Conservation (phyloP, 1,140 invertebrate genomes). For the Elymnias hypermnestra region DNA sequence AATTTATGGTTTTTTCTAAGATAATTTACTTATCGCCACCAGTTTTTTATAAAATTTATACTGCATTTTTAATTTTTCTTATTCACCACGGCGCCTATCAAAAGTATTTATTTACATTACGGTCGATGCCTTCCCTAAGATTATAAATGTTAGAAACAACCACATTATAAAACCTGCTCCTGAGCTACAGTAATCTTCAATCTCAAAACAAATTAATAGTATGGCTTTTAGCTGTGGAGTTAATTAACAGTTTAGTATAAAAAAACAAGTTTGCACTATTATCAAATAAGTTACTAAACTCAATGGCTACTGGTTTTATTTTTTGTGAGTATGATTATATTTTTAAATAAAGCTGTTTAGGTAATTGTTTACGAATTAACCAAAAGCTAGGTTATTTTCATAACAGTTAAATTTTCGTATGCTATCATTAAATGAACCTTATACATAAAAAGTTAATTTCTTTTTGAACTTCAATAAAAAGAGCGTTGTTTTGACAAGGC, state of each 20-base stretch:
- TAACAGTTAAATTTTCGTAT: no score
- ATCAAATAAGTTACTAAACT: background rate
- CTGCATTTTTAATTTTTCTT: background rate
- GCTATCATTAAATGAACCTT: no score
- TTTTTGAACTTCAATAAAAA: no score
- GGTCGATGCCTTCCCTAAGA: background rate
- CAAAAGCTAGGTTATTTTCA: no score
- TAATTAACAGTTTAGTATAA: background rate
- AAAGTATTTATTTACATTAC: background rate
- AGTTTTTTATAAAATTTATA: background rate
- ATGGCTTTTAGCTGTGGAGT: background rate
- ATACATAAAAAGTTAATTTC: no score
- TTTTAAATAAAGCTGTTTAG: no score
- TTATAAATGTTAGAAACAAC: background rate
- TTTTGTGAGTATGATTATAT: no score
- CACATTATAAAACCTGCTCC: background rate
- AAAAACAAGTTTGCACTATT: background rate
- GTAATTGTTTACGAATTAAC: no score
- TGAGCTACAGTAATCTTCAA: background rate
- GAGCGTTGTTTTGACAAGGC: no score
- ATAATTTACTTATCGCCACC: background rate
- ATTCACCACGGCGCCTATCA: no score
- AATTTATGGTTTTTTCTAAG: no score
- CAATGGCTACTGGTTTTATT: slow-evolving; percentile 2
- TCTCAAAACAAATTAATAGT: background rate